Evolutionary conservation across 2,113 vertebrate species (phyloP).

Genomic region (Toxotes jaculatrix): DNA sequence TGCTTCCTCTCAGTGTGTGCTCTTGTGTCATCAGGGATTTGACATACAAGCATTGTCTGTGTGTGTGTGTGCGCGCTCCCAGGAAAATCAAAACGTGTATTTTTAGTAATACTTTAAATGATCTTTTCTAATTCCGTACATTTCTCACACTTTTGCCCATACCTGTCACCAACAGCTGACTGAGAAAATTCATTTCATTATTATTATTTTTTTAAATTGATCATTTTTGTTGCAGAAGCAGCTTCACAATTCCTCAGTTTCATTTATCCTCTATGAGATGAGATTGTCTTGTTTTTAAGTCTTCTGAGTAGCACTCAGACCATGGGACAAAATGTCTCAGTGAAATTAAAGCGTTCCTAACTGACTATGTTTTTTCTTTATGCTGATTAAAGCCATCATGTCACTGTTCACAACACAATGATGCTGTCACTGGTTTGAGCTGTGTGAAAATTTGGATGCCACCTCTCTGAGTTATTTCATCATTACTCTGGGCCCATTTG

Average conservation of each 20-base stretch:
- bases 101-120: background rate
- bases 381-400: no score
- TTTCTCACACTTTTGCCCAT: background rate
- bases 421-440: no score
- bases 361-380: no score
- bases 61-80: conserved; percentile 14
- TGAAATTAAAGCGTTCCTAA: background rate
- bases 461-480: no score
- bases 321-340: background rate
- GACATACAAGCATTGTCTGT: background rate
- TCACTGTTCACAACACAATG: no score
- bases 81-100: conserved; percentile 11
- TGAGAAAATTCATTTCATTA: background rate
- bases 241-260: background rate
- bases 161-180: background rate
- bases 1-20: conserved; percentile 57
- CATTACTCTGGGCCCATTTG: background rate
- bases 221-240: background rate
- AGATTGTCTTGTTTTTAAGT: background rate
- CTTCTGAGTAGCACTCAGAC: background rate
- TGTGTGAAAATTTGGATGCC: no score
- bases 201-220: background rate
- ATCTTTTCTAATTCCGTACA: background rate
- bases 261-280: background rate
- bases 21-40: conserved; percentile 54